A percentile compares a stretch with the other conserved stretches of the same genome.
Evolutionary conservation across 2,797 vertebrate species (phyloP).

Genomic region (Oreortyx pictus): DNA sequence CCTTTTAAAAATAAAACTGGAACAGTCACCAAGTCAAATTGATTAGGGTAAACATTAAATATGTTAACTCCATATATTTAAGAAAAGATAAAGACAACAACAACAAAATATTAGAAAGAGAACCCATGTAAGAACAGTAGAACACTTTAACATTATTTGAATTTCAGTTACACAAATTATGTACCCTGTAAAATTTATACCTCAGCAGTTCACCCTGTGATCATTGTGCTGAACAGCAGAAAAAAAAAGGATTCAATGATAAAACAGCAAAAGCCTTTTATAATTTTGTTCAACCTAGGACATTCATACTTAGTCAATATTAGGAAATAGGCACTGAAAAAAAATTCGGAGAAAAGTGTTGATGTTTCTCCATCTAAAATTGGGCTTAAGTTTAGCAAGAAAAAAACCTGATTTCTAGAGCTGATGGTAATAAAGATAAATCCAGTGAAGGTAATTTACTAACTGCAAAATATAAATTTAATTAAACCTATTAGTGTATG

Average conservation of each 20-base stretch:
- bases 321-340: not conserved
- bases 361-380: not conserved
- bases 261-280: not conserved
- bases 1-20: not conserved
- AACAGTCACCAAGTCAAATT: not conserved
- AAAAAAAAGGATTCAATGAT: not conserved
- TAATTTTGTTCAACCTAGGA: not conserved
- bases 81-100: not conserved
- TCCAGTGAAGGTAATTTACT: not conserved
- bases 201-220: not conserved
- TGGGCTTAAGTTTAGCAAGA: not conserved
- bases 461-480: not conserved
- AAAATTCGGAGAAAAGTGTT: not conserved
- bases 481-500: not conserved
- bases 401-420: not conserved
- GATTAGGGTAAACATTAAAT: not conserved
- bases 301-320: not conserved
- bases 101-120: not conserved
- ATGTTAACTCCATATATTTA: not conserved
- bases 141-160: accelerated
- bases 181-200: not conserved
- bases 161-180: not conserved
- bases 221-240: not conserved
- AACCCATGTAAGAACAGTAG: not conserved
- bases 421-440: not conserved